Base-by-base conservation (phyloP, 2,113 vertebrate genomes). In the Lipophrys pholis region DNA sequence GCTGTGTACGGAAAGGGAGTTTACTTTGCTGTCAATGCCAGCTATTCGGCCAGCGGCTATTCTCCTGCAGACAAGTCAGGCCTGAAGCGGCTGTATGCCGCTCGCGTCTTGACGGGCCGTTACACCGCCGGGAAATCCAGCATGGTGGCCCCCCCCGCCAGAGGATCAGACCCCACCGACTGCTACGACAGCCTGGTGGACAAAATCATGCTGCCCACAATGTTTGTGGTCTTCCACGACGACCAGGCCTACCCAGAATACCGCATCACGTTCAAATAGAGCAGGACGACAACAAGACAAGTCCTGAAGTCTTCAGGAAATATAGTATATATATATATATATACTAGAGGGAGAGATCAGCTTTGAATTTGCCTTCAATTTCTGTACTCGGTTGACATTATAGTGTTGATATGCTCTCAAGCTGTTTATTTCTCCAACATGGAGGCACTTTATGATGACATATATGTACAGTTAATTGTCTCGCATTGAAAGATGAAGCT, bases 221-320 rank as follows among this genome's bases (percentile, higher is more conserved):
- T 94, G 80, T 95, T 93, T 80, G 91, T 95, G 42, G 76, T 93
- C 46, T 95, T 95, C 68, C 93, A 93, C 8, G 93, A 95, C 68
- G 86, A 94, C 74, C 93, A 94, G 78, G 94, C 91, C 6, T 95
- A 94, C 77, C 94, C 93, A 46, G 87, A 92, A 50, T 93, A 95
- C 76, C 88, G 92, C n/a, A 91, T 94, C 75, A 94, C 90, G 38
- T 94, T 95, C 69, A 82, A 1, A 1, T 93, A n/a, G n/a, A n/a
- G n/a, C n/a, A n/a, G n/a, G n/a, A n/a, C n/a, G n/a, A n/a, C n/a
- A n/a, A n/a, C n/a, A n/a, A n/a, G n/a, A n/a, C n/a, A n/a, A n/a
- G n/a, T n/a, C n/a, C n/a, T n/a, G n/a, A n/a, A n/a, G n/a, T n/a
- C n/a, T n/a, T n/a, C n/a, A n/a, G n/a, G n/a, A n/a, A n/a, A n/a